These are phyloP conservation scores for Marmota monax DNA, from an alignment of 2,113 vertebrate genomes.

Conservation along the genomic window DNA sequence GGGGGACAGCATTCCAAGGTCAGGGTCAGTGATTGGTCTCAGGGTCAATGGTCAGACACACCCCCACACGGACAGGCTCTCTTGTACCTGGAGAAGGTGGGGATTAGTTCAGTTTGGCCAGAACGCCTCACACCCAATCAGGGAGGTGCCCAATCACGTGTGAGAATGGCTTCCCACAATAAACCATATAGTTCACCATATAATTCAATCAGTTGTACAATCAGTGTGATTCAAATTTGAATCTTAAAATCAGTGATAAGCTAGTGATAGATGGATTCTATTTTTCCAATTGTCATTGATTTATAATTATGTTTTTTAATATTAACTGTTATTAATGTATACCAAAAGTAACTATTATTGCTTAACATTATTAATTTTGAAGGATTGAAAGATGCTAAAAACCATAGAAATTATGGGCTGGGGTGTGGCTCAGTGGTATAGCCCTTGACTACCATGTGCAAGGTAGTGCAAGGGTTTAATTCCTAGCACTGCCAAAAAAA, in stretches of 20 bases:
- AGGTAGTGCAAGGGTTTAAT: background rate
- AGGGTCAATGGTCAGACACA: no score
- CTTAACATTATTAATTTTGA: background rate
- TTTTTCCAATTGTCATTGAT: background rate
- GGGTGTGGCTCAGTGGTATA: background rate
- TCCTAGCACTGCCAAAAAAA: background rate
- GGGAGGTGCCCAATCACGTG: no score
- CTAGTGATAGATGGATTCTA: background rate
- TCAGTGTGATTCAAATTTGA: background rate
- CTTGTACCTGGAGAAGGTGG: no score
- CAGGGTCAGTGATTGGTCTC: no score
- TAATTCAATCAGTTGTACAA: background rate
- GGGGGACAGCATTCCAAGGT: no score
- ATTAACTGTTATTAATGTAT: constrained; percentile 16
- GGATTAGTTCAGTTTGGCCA: no score
- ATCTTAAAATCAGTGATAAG: constrained; percentile 57
- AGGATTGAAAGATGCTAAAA: constrained; percentile 6
- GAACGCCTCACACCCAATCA: no score
- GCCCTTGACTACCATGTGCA: background rate
- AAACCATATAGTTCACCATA: background rate
- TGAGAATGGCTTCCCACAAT: no score
- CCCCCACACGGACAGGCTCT: no score
- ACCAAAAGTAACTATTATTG: constrained; percentile 28
- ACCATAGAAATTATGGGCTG: background rate
- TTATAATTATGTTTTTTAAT: constrained; percentile 28